These are phyloP conservation scores for Equus przewalskii DNA, from an alignment of 2,113 vertebrate species.

Conservation along the genomic window DNA sequence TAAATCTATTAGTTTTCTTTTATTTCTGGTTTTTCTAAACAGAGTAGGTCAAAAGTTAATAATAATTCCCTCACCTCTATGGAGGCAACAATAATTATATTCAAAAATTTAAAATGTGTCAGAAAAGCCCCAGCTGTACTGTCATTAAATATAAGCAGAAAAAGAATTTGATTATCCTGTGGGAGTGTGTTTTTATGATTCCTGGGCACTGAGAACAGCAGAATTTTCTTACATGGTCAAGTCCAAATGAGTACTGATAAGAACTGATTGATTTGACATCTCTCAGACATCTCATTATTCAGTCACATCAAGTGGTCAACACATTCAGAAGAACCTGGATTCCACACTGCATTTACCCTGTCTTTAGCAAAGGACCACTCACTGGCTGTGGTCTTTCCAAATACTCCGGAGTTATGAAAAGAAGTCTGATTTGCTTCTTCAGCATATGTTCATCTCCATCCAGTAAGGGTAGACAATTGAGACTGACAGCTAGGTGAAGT, in stretches of 20 bases:
- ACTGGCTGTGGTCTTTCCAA: background rate
- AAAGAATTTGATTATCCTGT: background rate
- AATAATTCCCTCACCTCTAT: background rate
- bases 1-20: background rate
- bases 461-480: background rate
- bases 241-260: background rate
- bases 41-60: background rate
- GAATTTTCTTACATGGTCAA: background rate
- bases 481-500: background rate
- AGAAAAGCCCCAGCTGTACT: background rate
- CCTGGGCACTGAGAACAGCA: background rate
- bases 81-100: background rate
- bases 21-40: background rate
- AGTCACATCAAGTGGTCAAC: background rate
- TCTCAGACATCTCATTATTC: background rate
- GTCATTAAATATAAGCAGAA: background rate
- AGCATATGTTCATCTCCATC: background rate
- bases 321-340: background rate
- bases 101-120: background rate
- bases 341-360: background rate
- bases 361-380: background rate
- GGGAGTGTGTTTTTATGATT: background rate
- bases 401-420: background rate
- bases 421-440: background rate
- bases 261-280: background rate